Evolutionary conservation across 2,113 vertebrate genomes (phyloP), one percentile per base, ranked within the genome.

Genomic region (Alligator sinensis): DNA sequence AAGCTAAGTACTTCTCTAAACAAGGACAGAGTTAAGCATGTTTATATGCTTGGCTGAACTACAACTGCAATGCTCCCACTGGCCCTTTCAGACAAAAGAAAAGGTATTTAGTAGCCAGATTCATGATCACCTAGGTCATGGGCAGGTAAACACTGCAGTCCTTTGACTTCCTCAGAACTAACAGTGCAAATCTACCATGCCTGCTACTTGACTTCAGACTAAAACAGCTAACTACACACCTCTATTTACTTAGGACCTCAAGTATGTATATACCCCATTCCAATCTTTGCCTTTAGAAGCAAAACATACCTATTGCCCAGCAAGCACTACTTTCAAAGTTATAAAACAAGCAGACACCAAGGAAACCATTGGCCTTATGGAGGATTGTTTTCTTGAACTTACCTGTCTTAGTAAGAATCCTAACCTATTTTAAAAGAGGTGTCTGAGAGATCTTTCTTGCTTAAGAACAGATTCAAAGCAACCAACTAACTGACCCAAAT

Each of bases 1-100:
- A 88, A 14, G 14, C 54, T 78, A 95, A 93, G 90, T 78, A 82
- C 16, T 94, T 92, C 30, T 17, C 90, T 81, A 86, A 91, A 30
- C 63, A 89, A 90, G 63, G 84, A 82, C 38, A 84, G 92, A 94
- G 77, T 86, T 76, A 91, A 85, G 9, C 30, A 38, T 34, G 30
- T 70, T 70, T 62, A 60, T 11, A 34, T 82, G 66, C 85, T 77
- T 91, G 83, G 89, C 88, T 78, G 15, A 96, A 90, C 66, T 8
- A 61, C 5, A 89, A 17, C 66, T 92, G n/a, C 19, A 19, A 70
- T 9, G 10, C 17, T n/a, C 34, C 28, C 15, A 17, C 28, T 30
- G n/a, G n/a, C 68, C 18, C 70, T 74, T 24, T 24, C 70, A 19
- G 15, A 47, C 70, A 11, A 74, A 19, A 34, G 5, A 38, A 24